Percentiles rank a stretch among this genome's conserved stretches.
Conservation (phyloP, 1,140 invertebrate species). For the Drosophila seguyi region DNA sequence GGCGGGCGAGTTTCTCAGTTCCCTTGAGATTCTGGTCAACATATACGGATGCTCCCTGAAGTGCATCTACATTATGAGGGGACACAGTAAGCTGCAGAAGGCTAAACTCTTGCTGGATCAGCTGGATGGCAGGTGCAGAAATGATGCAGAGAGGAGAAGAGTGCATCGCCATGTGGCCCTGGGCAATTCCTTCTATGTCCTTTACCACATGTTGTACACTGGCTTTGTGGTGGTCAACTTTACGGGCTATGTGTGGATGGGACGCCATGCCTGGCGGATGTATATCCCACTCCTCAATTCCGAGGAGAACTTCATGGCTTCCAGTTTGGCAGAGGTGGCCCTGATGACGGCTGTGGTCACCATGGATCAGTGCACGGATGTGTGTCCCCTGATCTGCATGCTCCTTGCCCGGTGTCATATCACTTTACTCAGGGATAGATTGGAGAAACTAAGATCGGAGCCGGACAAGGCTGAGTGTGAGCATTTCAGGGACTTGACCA, state of each 20-base stretch:
- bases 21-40: conserved; percentile 44
- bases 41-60: conserved; percentile 53
- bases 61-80: conserved; percentile 32
- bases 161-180: conserved; percentile 40
- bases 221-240: conserved; percentile 22
- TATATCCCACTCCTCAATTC: conserved; percentile 50
- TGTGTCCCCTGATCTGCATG: conserved; percentile 46
- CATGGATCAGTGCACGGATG: conserved; percentile 53
- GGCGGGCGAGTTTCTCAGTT: conserved; percentile 55
- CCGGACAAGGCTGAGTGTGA: conserved; percentile 10
- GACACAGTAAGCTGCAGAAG: conserved; percentile 15
- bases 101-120: conserved; percentile 43
- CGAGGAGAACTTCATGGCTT: conserved; percentile 28
- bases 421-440: conserved; percentile 28
- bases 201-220: conserved; percentile 33
- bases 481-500: conserved; percentile 41
- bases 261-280: conserved; percentile 45
- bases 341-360: conserved; percentile 37
- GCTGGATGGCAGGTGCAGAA: conserved; percentile 45
- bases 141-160: background rate
- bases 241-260: background rate
- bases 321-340: conserved; percentile 14
- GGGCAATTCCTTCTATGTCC: conserved; percentile 29
- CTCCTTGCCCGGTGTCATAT: conserved; percentile 47
- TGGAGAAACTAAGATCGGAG: conserved; percentile 29